Conservation (phyloP, 2,113 vertebrate species). For the Cervus canadensis region DNA sequence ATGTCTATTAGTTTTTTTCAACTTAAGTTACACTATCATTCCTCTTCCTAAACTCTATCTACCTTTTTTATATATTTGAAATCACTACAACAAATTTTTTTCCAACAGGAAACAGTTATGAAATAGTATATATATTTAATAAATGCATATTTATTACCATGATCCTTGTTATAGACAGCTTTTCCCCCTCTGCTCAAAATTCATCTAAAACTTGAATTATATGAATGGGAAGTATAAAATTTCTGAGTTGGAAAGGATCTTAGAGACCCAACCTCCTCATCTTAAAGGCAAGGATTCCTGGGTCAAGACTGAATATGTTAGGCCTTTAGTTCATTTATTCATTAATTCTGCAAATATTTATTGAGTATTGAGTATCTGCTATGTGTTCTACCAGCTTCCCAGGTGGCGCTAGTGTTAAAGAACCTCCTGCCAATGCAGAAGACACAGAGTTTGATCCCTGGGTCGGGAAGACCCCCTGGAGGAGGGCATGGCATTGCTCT, state of each 20-base stretch:
- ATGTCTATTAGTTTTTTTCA: neutral
- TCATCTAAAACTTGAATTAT: neutral
- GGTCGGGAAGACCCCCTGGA: neutral
- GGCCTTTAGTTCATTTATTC: neutral
- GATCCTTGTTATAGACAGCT: neutral
- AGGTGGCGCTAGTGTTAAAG: neutral
- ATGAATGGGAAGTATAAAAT: neutral
- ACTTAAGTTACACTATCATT: neutral
- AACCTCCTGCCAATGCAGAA: neutral
- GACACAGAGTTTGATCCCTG: neutral
- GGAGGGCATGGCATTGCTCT: neutral
- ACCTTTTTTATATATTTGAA: neutral
- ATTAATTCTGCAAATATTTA: neutral
- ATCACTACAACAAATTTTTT: neutral
- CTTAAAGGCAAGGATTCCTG: neutral
- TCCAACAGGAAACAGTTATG: neutral
- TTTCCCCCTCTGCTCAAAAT: neutral
- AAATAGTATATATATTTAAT: neutral
- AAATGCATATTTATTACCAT: neutral
- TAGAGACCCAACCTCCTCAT: neutral
- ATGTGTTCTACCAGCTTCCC: neutral
- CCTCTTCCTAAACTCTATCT: neutral
- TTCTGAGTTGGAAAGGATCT: conserved; percentile 25
- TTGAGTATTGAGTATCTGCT: neutral
- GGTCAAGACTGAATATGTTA: neutral